A percentile compares a stretch with the other conserved stretches of the same genome.
Evolutionary conservation across 2,888 invertebrate genomes (phyloP).

Genomic region (Hirtodrosophila confusa): DNA sequence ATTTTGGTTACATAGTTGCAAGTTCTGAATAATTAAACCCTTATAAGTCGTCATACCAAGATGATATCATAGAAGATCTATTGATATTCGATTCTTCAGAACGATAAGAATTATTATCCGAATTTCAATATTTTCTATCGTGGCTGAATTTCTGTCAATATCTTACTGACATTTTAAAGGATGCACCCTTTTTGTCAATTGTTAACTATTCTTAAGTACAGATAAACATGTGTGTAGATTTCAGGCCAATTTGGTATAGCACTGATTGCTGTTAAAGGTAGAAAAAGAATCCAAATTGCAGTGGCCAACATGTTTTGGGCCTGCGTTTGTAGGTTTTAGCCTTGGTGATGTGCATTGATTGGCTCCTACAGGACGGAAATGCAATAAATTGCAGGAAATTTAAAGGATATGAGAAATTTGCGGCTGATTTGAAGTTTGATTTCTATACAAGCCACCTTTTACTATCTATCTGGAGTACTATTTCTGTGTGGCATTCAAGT

Average conservation of each 20-base stretch:
- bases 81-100: too few relatives aligned
- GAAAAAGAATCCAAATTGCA: constrained; percentile 1
- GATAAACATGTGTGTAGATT: neutral
- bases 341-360: constrained; percentile 45
- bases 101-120: too few relatives aligned
- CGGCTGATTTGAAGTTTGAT: constrained; percentile 57
- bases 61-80: too few relatives aligned
- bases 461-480: constrained; percentile 4
- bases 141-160: too few relatives aligned
- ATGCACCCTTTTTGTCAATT: too few relatives aligned
- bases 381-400: constrained; percentile 64
- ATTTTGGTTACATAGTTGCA: too few relatives aligned
- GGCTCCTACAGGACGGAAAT: constrained; percentile 44
- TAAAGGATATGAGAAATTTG: constrained; percentile 56
- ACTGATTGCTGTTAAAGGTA: constrained; percentile 26
- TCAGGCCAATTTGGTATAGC: constrained; percentile 7
- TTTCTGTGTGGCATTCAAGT: constrained; percentile 16
- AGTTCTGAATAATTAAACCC: too few relatives aligned
- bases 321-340: constrained; percentile 12
- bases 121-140: too few relatives aligned
- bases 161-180: too few relatives aligned
- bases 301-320: constrained; percentile 8
- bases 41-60: too few relatives aligned
- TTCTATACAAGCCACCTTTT: constrained; percentile 24
- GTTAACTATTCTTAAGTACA: too few relatives aligned